These are phyloP conservation scores for Brachypteracias leptosomus DNA, from an alignment of 2,113 vertebrate species.

Conservation along the genomic window DNA sequence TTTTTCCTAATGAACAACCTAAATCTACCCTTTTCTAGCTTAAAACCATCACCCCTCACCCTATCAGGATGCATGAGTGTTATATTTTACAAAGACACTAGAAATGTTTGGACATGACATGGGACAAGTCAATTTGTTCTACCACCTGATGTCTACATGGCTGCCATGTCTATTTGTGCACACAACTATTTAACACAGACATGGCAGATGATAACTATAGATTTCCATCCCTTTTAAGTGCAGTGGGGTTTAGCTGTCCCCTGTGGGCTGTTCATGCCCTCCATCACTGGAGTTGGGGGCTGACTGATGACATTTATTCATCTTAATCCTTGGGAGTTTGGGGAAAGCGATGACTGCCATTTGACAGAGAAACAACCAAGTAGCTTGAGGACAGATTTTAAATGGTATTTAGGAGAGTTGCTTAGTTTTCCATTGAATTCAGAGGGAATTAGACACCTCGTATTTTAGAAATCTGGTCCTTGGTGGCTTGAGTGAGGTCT, in stretches of 20 bases:
- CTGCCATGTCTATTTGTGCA: background rate
- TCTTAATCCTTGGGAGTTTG: background rate
- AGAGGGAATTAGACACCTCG: slow-evolving; percentile 16
- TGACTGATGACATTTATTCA: background rate
- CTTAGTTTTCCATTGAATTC: background rate
- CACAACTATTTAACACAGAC: background rate
- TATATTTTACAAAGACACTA: background rate
- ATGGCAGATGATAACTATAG: background rate
- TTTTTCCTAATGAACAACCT: too few species aligned
- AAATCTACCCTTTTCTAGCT: too few species aligned
- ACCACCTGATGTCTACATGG: background rate
- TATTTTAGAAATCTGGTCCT: background rate
- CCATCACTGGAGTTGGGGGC: background rate
- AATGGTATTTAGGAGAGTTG: background rate
- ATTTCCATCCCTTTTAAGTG: background rate
- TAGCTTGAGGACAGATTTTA: slow-evolving; percentile 21
- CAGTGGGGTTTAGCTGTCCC: background rate
- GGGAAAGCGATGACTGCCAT: background rate
- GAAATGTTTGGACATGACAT: background rate
- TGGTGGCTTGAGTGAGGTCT: background rate
- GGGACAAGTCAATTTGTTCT: background rate
- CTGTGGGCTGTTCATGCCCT: background rate
- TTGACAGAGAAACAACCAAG: background rate
- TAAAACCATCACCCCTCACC: too few species aligned
- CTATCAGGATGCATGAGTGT: background rate